These are phyloP conservation scores for Physocephala rufipes DNA, from an alignment of 2,888 invertebrate species.

Conservation along the genomic window DNA sequence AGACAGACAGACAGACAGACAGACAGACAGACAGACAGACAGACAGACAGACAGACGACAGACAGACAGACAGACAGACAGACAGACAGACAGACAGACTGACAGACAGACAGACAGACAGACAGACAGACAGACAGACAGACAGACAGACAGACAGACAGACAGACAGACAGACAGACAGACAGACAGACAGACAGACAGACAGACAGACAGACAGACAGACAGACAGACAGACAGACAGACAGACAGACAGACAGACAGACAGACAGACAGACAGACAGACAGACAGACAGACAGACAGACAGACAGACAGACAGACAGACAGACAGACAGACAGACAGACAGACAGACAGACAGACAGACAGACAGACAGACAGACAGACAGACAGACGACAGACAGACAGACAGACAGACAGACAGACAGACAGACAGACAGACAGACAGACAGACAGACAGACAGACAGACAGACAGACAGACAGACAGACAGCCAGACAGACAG, in stretches of 20 bases:
- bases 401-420: background rate
- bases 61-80: background rate
- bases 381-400: background rate
- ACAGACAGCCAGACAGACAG: background rate
- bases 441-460: background rate
- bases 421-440: background rate
- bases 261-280: background rate
- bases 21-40: constrained; percentile 4
- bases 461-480: background rate
- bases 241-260: background rate
- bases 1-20: constrained; percentile 16
- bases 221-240: constrained; percentile 1
- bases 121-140: background rate
- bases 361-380: background rate
- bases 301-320: background rate
- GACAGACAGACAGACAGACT: constrained; percentile 1
- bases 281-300: background rate
- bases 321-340: background rate
- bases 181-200: constrained; percentile 1
- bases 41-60: background rate
- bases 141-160: background rate
- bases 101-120: background rate
- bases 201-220: background rate
- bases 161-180: background rate
- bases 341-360: background rate